Base-by-base conservation (phyloP, 2,113 vertebrate genomes). In the Urocolius indicus region DNA sequence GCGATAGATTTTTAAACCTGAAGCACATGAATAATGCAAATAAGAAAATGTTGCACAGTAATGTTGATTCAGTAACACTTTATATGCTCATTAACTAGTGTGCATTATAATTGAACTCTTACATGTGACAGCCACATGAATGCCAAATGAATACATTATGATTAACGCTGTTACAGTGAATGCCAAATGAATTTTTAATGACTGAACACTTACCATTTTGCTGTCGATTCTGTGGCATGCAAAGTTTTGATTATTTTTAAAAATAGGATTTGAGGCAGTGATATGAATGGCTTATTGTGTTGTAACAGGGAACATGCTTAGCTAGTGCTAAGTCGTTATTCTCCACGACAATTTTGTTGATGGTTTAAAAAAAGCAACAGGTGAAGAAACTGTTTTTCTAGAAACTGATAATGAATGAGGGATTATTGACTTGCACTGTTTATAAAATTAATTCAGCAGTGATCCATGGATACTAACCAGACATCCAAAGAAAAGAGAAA, bases 31-130 rank as follows among this genome's bases (percentile, higher is more conserved):
- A 95, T 89, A 95, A 92, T 92, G 90, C 88, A 97, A 95, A 86
- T 54, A 86, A 76, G 80, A 79, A 89, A 95, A 88, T 67, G 78
- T 88, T 90, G 72, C 93, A 55, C 30, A 61, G 72, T 84, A 61
- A 83, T 92, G 61, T 97, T 93, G 95, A 86, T 97, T 95, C 93
- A 95, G 96, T 88, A 90, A 65, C 65, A 68, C 48, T 94, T 77
- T 88, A 65, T 91, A 11, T 84, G 84, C 93, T 95, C 93, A 95
- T 97, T 97, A 97, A 78, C 84, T 94, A 59, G 71, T 54, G 62
- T 83, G 74, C 84, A 52, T 91, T 94, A 68, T 89, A 97, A 96
- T 87, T 83, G 81, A 95, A 87, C 87, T 90, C 66, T 59, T 84
- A 91, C 69, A 13, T 91, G 86, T 94, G 95, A 86, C 93, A 96